These are phyloP conservation scores for Chrysotoxum bicinctum DNA, from an alignment of 2,888 invertebrate species.

Conservation along the genomic window DNA sequence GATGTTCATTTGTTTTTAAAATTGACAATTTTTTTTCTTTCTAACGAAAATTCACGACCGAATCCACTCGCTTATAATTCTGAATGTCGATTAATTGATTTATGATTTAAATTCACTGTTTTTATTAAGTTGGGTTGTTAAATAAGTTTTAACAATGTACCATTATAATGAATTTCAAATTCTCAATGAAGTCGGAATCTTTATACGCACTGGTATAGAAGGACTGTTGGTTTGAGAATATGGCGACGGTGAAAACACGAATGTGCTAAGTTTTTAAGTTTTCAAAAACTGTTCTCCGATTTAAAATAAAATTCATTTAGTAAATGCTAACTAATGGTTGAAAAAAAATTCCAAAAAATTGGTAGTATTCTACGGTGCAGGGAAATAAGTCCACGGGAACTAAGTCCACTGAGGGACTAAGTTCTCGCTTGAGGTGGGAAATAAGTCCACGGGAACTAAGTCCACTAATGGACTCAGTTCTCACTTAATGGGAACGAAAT, in stretches of 20 bases:
- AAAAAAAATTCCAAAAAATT: no score
- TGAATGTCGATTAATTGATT: slow-evolving; percentile 40
- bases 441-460: no score
- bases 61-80: slow-evolving; percentile 41
- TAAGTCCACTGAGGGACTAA: no score
- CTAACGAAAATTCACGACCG: slow-evolving; percentile 17
- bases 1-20: slow-evolving; percentile 1
- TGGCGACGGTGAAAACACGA: slow-evolving; percentile 39
- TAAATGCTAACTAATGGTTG: no score
- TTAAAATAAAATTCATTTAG: no score
- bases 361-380: no score
- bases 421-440: no score
- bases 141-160: slow-evolving; percentile 10
- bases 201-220: slow-evolving; percentile 97
- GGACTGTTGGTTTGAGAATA: slow-evolving; percentile 81
- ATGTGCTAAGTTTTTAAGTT: slow-evolving; percentile 44
- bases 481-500: no score
- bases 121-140: slow-evolving; percentile 31
- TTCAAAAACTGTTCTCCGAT: no score
- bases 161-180: slow-evolving; percentile 82
- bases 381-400: no score
- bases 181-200: slow-evolving; percentile 84
- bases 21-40: not conserved
- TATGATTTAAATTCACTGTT: slow-evolving; percentile 6
- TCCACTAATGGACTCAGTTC: no score